Evolutionary conservation across 2,888 invertebrate species (phyloP).

Genomic region (Noctua janthina): DNA sequence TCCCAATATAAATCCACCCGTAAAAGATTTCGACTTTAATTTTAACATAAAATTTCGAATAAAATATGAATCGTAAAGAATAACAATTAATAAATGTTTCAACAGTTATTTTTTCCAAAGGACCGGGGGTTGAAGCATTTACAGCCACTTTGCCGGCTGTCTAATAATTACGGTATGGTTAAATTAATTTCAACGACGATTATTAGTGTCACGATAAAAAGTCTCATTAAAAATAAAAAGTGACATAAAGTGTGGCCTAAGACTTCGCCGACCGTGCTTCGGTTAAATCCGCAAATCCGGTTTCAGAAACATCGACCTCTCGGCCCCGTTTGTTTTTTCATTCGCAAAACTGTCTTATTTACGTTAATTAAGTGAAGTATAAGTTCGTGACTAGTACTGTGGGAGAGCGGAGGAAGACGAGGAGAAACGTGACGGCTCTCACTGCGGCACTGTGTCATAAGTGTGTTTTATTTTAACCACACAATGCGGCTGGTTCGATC

Average conservation of each 20-base stretch:
- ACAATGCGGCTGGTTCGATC: slow-evolving; percentile 50
- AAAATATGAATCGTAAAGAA: slow-evolving; percentile 44
- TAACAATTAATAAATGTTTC: slow-evolving; percentile 43
- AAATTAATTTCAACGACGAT: slow-evolving; percentile 72
- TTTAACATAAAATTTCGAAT: slow-evolving; percentile 16
- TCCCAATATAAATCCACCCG: neutral
- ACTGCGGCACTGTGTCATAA: slow-evolving; percentile 64
- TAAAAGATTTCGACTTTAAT: slow-evolving; percentile 13
- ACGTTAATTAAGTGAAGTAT: slow-evolving; percentile 90
- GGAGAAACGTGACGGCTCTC: slow-evolving; percentile 79
- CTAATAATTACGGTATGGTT: slow-evolving; percentile 66
- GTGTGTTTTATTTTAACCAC: slow-evolving; percentile 62
- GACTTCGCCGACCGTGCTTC: slow-evolving; percentile 68
- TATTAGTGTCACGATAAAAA: slow-evolving; percentile 78
- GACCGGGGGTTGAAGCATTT: slow-evolving; percentile 14
- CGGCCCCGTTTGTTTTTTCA: slow-evolving; percentile 82
- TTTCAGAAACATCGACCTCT: slow-evolving; percentile 83
- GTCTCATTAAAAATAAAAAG: slow-evolving; percentile 85
- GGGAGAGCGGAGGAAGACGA: slow-evolving; percentile 76
- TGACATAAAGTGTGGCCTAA: slow-evolving; percentile 83
- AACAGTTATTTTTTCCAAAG: slow-evolving; percentile 27
- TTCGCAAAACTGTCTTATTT: slow-evolving; percentile 89
- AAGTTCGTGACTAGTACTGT: slow-evolving; percentile 89
- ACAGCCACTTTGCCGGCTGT: slow-evolving; percentile 50
- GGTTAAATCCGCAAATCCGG: slow-evolving; percentile 82